Base-by-base conservation (phyloP, 2,113 vertebrate species). In the Amphiprion percula region DNA sequence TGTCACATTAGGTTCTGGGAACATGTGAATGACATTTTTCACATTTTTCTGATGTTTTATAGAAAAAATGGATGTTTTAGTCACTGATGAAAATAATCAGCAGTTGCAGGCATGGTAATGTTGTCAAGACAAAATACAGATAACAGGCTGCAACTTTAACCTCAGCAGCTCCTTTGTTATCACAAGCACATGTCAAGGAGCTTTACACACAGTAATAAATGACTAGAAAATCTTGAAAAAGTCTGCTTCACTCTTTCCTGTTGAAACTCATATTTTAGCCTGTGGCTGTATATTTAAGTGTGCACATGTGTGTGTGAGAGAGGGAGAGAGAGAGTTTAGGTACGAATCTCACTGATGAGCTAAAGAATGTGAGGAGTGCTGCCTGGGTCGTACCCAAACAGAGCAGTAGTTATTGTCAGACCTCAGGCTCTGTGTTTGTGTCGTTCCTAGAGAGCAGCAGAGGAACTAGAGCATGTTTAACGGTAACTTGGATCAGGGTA, bases 301-400 rank as follows among this genome's bases (percentile, higher is more conserved):
- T 21, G 21, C 21, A 21, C 21, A 21, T 21, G 21, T 21, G 21
- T 21, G 21, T 21, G 21, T 21, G 21, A 10, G 6, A 23, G 19
- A 23, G 68, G 21, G 59, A 10, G 41, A 44, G 68, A 21, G 59
- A 10, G 37, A 44, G 60, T 63, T 64, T 68, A 65, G 33, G 58
- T 19, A 63, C 73, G 68, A 12, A 73, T 85, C 74, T 87, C 53
- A 63, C 69, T 77, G 76, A 70, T 79, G 6, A 82, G 55, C 64
- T 26, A 16, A 68, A 49, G 83, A 91, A 92, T 90, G 79, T 76
- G 54, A 44, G 46, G 75, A 46, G 50, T 23, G 65, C 52, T 30
- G 37, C 64, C 46, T 24, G 50, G 53, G 33, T 81, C 67, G 68
- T 44, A 73, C 67, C 70, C 62, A 75, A 83, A 89, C 86, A 86